phyloP scores from a whole-genome alignment of 2,797 vertebrate species.

The Jordanella pulchra region DNA sequence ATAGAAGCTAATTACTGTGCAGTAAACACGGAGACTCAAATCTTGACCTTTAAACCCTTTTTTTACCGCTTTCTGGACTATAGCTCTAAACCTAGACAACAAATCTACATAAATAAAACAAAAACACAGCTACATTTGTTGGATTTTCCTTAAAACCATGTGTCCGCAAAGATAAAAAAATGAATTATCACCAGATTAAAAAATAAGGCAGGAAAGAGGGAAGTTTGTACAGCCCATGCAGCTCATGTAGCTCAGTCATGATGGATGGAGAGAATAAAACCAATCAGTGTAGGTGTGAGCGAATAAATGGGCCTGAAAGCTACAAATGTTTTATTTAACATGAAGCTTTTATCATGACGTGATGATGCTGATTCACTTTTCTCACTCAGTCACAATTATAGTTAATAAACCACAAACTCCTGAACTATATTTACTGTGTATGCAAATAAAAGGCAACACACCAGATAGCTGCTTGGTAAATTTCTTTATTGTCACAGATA shows the following conservation, averaged over 20 bases:
- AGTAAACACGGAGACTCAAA: background rate
- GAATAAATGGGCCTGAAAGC: background rate
- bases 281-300: constrained; percentile 6
- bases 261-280: constrained; percentile 8
- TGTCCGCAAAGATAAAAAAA: too few species aligned
- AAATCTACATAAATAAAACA: background rate
- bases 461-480: background rate
- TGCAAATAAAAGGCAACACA: constrained; percentile 5
- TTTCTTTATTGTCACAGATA: constrained; percentile 41
- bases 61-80: too few species aligned
- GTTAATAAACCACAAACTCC: constrained; percentile 16
- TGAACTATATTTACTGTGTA: background rate
- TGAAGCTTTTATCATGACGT: constrained; percentile 14
- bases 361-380: constrained; percentile 17
- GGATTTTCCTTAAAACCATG: too few species aligned
- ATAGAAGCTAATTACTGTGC: too few species aligned
- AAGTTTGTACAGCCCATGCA: too few species aligned
- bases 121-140: too few species aligned
- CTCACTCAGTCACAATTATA: constrained; percentile 21
- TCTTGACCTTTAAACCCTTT: background rate
- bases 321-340: constrained; percentile 40
- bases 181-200: too few species aligned
- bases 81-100: background rate
- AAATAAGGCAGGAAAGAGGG: too few species aligned
- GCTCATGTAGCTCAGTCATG: background rate